Conservation (phyloP, 2,888 invertebrate species). For the Gortyna flavago region DNA sequence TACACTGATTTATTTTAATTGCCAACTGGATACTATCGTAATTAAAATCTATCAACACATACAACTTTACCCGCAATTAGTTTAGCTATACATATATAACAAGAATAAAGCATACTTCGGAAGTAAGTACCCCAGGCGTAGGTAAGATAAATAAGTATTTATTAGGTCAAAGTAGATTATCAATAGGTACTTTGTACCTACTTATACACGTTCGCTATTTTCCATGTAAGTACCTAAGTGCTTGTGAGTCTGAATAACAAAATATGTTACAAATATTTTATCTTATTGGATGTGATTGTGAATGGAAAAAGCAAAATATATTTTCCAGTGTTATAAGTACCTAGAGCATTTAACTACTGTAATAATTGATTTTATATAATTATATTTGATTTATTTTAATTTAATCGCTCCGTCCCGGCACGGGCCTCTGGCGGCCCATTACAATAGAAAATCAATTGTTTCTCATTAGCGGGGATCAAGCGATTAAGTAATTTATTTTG, state of each 20-base stretch:
- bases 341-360: not conserved
- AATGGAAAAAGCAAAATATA: not conserved
- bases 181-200: slow-evolving; percentile 38
- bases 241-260: slow-evolving; percentile 4
- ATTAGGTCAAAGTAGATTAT: slow-evolving; percentile 40
- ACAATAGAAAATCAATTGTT: no score
- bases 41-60: slow-evolving; percentile 7
- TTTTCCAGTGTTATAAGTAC: no score
- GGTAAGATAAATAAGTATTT: slow-evolving; percentile 11
- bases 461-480: no score
- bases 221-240: not conserved
- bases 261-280: not conserved
- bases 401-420: no score
- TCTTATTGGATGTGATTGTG: not conserved
- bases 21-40: slow-evolving; percentile 7
- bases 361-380: not conserved
- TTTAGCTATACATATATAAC: not conserved
- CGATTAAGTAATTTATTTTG: no score
- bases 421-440: no score
- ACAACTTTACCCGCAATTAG: not conserved
- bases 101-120: not conserved
- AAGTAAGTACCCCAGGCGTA: not conserved
- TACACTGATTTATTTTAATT: slow-evolving; percentile 2
- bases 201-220: slow-evolving; percentile 1
- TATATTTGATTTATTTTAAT: no score